Conservation (phyloP, 1,140 invertebrate species). For the Stenopsyche tienmushanensis region DNA sequence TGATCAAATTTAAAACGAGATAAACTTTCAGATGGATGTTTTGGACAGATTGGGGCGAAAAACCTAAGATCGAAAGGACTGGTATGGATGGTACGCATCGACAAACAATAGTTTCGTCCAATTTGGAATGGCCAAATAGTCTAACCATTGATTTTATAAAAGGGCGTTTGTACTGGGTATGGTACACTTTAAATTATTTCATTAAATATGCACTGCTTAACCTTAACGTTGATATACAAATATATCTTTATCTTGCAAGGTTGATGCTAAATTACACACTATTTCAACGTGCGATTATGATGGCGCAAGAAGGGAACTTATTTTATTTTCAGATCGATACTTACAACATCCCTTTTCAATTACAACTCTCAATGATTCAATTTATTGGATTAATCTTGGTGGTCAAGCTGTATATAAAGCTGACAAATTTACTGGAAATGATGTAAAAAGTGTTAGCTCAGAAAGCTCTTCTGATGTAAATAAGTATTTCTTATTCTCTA, state of each 20-base stretch:
- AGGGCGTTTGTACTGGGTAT: slow-evolving; percentile 84
- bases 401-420: slow-evolving; percentile 88
- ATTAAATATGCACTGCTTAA: no score
- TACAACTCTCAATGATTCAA: slow-evolving; percentile 87
- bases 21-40: slow-evolving; percentile 76
- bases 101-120: slow-evolving; percentile 79
- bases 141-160: slow-evolving; percentile 84
- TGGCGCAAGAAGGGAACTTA: slow-evolving; percentile 72
- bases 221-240: background rate
- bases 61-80: slow-evolving; percentile 86
- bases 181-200: background rate
- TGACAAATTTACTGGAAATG: no score
- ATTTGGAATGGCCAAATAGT: slow-evolving; percentile 96
- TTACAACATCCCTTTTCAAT: slow-evolving; percentile 90
- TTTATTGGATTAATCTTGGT: slow-evolving; percentile 98
- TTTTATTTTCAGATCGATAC: slow-evolving; percentile 70
- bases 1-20: background rate
- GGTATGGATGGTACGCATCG: slow-evolving; percentile 93
- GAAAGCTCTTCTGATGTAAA: no score
- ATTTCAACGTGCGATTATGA: slow-evolving; percentile 87
- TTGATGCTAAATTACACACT: slow-evolving; percentile 89
- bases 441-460: no score
- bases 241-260: slow-evolving; percentile 44
- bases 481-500: no score
- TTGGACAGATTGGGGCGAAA: slow-evolving; percentile 94